Conservation (phyloP, 1,140 invertebrate species). For the Heliconius hewitsoni region DNA sequence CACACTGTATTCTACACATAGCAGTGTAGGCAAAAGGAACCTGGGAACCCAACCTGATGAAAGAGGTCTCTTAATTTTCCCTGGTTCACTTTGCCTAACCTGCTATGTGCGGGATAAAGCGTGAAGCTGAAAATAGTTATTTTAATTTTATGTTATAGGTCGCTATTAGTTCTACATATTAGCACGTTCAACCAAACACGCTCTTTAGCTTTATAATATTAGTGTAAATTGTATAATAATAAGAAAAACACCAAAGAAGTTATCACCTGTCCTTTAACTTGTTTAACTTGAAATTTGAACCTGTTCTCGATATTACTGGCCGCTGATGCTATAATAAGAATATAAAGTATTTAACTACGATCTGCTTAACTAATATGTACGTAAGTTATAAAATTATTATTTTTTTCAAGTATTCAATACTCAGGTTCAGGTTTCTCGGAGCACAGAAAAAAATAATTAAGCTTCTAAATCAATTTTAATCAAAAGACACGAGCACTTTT, state of each 20-base stretch:
- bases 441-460: too few relatives aligned
- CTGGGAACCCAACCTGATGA: too few relatives aligned
- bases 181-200: too few relatives aligned
- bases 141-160: too few relatives aligned
- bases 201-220: too few relatives aligned
- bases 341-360: background rate
- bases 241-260: background rate
- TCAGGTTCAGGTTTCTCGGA: too few relatives aligned
- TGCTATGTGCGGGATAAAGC: background rate
- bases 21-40: too few relatives aligned
- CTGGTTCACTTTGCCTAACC: background rate
- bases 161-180: too few relatives aligned
- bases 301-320: background rate
- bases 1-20: too few relatives aligned
- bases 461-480: too few relatives aligned
- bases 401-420: background rate
- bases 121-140: background rate
- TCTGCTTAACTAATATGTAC: background rate
- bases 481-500: too few relatives aligned
- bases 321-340: background rate
- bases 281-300: background rate
- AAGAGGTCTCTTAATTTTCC: background rate
- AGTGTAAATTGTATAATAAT: too few relatives aligned
- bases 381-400: background rate
- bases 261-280: background rate